These are phyloP conservation scores for Tonatia bakeri DNA, from an alignment of 2,113 vertebrate species.

Conservation along the genomic window DNA sequence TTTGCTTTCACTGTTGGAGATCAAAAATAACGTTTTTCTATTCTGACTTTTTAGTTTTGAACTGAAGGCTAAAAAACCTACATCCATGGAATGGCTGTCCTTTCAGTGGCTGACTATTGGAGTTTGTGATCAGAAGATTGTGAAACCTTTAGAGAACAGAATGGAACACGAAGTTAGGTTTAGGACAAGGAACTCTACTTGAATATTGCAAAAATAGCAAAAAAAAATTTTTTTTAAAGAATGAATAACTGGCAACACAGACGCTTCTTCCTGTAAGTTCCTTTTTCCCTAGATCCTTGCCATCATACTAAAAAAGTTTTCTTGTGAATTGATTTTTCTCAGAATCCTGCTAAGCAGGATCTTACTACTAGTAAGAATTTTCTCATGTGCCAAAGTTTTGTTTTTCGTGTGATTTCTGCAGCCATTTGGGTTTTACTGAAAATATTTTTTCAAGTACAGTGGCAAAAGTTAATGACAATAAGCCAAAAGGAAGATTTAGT, in stretches of 20 bases:
- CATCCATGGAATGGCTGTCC: not conserved
- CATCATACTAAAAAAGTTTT: constrained; percentile 25
- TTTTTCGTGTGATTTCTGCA: constrained; percentile 48
- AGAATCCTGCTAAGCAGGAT: constrained; percentile 36
- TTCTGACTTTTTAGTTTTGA: not conserved
- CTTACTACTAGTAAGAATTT: constrained; percentile 15
- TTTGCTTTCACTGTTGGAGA: not conserved
- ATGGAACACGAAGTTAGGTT: constrained; percentile 34
- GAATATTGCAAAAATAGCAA: constrained; percentile 30
- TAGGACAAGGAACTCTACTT: constrained; percentile 1
- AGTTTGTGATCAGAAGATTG: not conserved
- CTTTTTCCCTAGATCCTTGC: constrained; percentile 43
- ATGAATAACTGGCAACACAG: not conserved
- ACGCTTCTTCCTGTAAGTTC: constrained; percentile 51
- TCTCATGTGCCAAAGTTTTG: constrained; percentile 31
- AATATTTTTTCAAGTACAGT: not conserved
- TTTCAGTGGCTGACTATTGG: not conserved
- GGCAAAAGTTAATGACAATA: constrained; percentile 6
- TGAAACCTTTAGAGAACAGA: not conserved
- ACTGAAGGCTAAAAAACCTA: not conserved
- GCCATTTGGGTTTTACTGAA: constrained; percentile 24
- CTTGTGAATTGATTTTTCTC: constrained; percentile 46
- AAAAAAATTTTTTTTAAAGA: not conserved
- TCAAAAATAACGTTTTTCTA: not conserved
- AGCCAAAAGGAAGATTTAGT: constrained; percentile 4